These are phyloP conservation scores for Neotoxoptera formosana DNA, from an alignment of 1,140 invertebrate species.

Conservation along the genomic window DNA sequence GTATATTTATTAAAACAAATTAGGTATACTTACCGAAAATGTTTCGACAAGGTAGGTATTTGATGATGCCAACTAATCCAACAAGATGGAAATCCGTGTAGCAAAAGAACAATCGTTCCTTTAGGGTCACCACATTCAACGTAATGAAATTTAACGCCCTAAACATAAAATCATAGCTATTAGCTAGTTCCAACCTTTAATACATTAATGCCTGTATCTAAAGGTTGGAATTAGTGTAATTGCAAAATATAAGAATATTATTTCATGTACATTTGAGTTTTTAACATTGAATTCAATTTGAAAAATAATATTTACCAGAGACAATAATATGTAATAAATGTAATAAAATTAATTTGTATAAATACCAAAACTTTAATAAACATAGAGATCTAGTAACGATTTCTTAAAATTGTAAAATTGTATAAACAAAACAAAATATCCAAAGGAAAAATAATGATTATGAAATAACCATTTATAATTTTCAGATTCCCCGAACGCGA, in stretches of 20 bases:
- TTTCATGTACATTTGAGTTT: neutral
- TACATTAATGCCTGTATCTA: no score
- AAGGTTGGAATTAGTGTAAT: neutral
- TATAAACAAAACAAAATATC: no score
- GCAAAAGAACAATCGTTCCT: constrained; percentile 71
- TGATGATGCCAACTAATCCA: constrained; percentile 77
- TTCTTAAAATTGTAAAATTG: no score
- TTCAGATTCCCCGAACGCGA: no score
- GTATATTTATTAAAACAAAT: neutral
- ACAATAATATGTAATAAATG: no score
- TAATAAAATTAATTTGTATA: no score
- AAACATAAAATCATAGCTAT: neutral
- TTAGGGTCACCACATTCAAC: constrained; percentile 72
- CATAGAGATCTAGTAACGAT: no score
- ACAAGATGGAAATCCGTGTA: constrained; percentile 83
- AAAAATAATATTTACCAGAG: no score
- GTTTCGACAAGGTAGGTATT: constrained; percentile 67
- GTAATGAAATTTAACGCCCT: constrained; percentile 81
- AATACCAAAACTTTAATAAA: no score
- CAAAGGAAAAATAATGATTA: no score
- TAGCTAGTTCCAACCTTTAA: neutral
- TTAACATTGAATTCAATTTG: neutral
- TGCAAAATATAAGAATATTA: neutral
- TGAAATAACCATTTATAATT: no score
- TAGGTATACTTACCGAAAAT: constrained; percentile 67